These are phyloP conservation scores for Aurelia aurita complex sp. Pacific DNA, from an alignment of 30 jellyfish, hydroid and myxozoan species.

Conservation along the genomic window DNA sequence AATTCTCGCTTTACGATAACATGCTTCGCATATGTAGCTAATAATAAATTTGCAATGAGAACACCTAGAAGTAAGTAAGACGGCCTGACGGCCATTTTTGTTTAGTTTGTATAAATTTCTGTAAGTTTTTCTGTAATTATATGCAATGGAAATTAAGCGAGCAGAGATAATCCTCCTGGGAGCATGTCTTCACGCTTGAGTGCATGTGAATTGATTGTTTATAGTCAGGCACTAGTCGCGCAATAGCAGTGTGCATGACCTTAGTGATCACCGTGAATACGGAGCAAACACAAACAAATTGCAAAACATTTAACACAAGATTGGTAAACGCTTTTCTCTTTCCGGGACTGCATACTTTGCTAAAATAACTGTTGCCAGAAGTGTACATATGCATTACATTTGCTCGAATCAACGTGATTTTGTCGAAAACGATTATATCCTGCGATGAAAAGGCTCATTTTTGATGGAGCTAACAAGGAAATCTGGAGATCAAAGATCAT, in stretches of 20 bases:
- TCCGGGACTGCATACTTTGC: neutral
- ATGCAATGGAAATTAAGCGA: slow-evolving; percentile 1
- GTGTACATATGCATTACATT: too few relatives aligned
- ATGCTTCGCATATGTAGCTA: slow-evolving; percentile 25
- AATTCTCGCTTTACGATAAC: slow-evolving; percentile 38
- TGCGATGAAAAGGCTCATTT: too few relatives aligned
- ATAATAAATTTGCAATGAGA: slow-evolving; percentile 4
- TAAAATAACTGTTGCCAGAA: neutral
- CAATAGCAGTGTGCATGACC: slow-evolving; percentile 55
- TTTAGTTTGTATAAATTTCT: neutral
- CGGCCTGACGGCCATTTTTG: slow-evolving; percentile 65
- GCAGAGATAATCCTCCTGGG: slow-evolving; percentile 9
- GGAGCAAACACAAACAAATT: slow-evolving; percentile 34
- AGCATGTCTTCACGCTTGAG: slow-evolving; percentile 27
- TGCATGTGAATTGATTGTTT: slow-evolving; percentile 33
- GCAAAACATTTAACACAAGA: slow-evolving; percentile 10
- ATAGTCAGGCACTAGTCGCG: slow-evolving; percentile 41
- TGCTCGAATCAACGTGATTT: too few relatives aligned
- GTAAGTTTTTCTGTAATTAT: slow-evolving; percentile 3
- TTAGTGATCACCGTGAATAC: slow-evolving; percentile 49
- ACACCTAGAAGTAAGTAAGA: slow-evolving; percentile 4
- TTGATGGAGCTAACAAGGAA: too few relatives aligned
- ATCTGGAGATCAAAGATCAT: too few relatives aligned
- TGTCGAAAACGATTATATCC: too few relatives aligned
- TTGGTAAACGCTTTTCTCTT: too few relatives aligned